These are phyloP conservation scores for Tetheella fluctuosa DNA, from an alignment of 2,888 invertebrate species.

Conservation along the genomic window DNA sequence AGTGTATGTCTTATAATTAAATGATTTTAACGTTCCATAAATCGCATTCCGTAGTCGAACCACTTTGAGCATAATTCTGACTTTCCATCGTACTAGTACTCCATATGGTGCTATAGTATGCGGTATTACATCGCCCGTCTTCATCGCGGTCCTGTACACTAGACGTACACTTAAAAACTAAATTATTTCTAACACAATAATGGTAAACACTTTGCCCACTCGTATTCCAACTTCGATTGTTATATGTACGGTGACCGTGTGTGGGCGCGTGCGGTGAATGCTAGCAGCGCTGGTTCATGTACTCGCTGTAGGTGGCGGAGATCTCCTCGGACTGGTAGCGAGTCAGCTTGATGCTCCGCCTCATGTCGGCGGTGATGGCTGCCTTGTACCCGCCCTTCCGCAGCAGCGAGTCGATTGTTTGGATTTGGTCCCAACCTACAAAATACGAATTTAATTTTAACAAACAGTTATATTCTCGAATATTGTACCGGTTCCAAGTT, in stretches of 20 bases:
- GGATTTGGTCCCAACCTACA: constrained; percentile 98
- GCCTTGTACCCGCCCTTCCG: constrained; percentile 99
- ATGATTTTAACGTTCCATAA: constrained; percentile 46
- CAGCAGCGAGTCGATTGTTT: constrained; percentile 98
- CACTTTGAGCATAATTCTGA: constrained; percentile 73
- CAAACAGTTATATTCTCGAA: too few relatives aligned
- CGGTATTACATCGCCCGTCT: constrained; percentile 29
- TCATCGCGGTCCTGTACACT: constrained; percentile 50
- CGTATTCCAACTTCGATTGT: neutral
- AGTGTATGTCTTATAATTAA: constrained; percentile 59
- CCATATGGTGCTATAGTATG: constrained; percentile 15
- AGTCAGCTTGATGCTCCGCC: constrained; percentile 95
- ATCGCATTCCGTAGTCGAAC: constrained; percentile 28
- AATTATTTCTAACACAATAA: constrained; percentile 57
- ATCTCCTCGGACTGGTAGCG: constrained; percentile 98
- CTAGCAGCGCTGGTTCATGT: constrained; percentile 90
- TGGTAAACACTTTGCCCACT: constrained; percentile 24
- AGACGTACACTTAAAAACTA: constrained; percentile 71
- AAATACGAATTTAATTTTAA: constrained; percentile 16
- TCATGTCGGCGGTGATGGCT: constrained; percentile 92
- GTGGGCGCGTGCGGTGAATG: constrained; percentile 82
- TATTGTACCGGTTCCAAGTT: too few relatives aligned
- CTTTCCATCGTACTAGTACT: constrained; percentile 38
- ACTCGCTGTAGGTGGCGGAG: constrained; percentile 94
- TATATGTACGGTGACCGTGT: constrained; percentile 19